Evolutionary conservation across 1,140 invertebrate genomes (phyloP).

Genomic region (Polypedilum pembai): DNA sequence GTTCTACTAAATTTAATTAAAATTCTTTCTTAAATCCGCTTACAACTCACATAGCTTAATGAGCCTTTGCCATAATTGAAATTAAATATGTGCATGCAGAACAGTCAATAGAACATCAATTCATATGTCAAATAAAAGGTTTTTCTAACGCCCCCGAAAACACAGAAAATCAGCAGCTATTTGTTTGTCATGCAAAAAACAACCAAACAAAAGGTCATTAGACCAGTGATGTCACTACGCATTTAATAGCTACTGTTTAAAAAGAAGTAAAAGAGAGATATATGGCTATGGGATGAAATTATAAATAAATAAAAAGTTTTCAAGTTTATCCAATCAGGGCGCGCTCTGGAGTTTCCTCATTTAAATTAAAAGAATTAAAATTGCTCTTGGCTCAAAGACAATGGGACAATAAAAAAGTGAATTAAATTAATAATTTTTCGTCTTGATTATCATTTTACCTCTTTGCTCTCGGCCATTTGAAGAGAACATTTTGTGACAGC

Average conservation of each 20-base stretch:
- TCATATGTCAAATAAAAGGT: not conserved
- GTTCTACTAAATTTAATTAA: too few species aligned
- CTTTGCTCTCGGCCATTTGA: not conserved
- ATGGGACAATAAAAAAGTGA: slow-evolving; percentile 5
- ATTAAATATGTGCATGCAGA: not conserved
- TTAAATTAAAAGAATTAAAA: slow-evolving; percentile 7
- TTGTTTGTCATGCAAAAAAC: not conserved
- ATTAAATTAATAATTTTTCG: not conserved
- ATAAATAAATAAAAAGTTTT: not conserved
- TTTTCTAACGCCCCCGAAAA: not conserved
- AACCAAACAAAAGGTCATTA: not conserved
- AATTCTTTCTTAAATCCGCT: too few species aligned
- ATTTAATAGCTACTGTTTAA: not conserved
- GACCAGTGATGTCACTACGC: not conserved
- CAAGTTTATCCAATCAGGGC: not conserved
- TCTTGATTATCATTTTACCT: not conserved
- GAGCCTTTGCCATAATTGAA: too few species aligned
- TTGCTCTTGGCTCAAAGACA: not conserved
- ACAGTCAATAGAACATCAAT: not conserved
- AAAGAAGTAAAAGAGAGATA: not conserved
- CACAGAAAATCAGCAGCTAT: not conserved
- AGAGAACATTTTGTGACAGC: not conserved
- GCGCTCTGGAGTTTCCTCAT: not conserved
- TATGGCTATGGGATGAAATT: slow-evolving; percentile 1
- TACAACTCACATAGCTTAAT: too few species aligned